These are phyloP conservation scores for Melanotaenia nigrans DNA, from an alignment of 2,797 vertebrate species.

Conservation along the genomic window DNA sequence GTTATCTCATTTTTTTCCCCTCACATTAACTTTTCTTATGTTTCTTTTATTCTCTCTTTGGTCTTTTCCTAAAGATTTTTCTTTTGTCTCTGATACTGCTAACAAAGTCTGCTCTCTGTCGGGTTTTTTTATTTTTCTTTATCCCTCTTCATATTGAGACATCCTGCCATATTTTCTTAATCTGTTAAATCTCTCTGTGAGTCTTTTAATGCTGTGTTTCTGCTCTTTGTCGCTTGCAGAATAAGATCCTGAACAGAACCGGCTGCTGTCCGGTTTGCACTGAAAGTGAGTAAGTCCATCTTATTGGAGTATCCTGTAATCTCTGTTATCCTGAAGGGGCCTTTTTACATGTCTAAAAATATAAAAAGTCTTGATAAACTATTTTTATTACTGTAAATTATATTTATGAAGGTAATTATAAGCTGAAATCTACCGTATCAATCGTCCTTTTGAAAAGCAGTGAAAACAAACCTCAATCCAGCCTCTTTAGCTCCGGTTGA, in stretches of 20 bases:
- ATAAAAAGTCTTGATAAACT: neutral
- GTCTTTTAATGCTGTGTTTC: constrained; percentile 22
- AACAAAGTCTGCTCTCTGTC: neutral
- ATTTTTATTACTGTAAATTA: neutral
- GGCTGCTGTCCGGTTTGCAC: constrained; percentile 99
- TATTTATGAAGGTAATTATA: neutral
- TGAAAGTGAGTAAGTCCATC: constrained; percentile 95
- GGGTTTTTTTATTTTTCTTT: neutral
- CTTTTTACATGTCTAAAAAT: constrained; percentile 9
- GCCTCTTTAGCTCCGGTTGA: constrained; percentile 10
- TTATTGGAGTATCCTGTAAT: constrained; percentile 18
- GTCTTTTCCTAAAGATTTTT: neutral
- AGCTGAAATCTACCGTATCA: neutral
- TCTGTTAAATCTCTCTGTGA: neutral
- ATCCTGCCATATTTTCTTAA: constrained; percentile 13
- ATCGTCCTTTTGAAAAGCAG: neutral
- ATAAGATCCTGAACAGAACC: constrained; percentile 98
- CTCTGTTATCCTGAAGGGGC: neutral
- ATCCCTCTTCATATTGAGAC: neutral
- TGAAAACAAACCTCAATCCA: constrained; percentile 11
- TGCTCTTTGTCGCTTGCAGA: constrained; percentile 79
- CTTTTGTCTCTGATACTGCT: neutral
- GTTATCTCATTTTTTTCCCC: too few relatives aligned
- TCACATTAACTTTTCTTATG: too few relatives aligned
- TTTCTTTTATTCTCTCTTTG: neutral